phyloP scores from a whole-genome alignment of 2,113 vertebrate species.

The Trematomus loennbergii region DNA sequence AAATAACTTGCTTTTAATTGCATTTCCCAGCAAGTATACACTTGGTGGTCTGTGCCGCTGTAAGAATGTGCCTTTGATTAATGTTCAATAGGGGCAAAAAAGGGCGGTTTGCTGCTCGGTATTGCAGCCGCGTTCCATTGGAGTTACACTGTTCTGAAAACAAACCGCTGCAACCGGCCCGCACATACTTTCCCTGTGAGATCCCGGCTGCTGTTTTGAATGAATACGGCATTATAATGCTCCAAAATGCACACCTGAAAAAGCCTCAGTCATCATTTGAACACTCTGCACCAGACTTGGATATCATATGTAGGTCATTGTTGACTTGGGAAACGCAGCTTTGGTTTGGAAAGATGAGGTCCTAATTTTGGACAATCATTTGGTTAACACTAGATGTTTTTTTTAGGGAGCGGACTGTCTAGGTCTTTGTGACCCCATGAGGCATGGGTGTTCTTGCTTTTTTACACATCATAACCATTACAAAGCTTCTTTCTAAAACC shows the following conservation, averaged over 20 bases:
- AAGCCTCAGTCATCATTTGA: constrained; percentile 46
- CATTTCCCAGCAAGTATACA: constrained; percentile 50
- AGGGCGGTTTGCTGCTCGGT: constrained; percentile 64
- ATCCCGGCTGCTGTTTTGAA: constrained; percentile 56
- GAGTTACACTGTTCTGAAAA: constrained; percentile 74
- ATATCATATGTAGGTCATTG: constrained; percentile 26
- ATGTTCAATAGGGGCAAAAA: constrained; percentile 66
- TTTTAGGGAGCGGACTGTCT: constrained; percentile 8
- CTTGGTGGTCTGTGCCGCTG: constrained; percentile 58
- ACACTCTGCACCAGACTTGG: constrained; percentile 35
- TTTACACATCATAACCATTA: background rate
- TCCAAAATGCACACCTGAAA: constrained; percentile 47
- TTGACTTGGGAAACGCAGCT: constrained; percentile 10
- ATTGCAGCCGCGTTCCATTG: constrained; percentile 68
- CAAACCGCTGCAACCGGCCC: constrained; percentile 70
- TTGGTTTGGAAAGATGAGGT: constrained; percentile 12
- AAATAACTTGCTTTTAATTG: constrained; percentile 75
- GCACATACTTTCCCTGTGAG: constrained; percentile 74
- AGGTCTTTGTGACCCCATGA: constrained; percentile 1
- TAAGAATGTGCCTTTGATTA: constrained; percentile 68
- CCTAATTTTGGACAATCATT: constrained; percentile 16
- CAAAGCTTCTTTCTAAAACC: constrained; percentile 9
- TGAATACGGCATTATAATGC: constrained; percentile 65
- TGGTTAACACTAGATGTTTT: background rate
- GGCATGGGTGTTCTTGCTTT: constrained; percentile 2